Evolutionary conservation across 2,888 invertebrate genomes (phyloP), one percentile per base, ranked within the genome.

Genomic region (Norana najaformis): DNA sequence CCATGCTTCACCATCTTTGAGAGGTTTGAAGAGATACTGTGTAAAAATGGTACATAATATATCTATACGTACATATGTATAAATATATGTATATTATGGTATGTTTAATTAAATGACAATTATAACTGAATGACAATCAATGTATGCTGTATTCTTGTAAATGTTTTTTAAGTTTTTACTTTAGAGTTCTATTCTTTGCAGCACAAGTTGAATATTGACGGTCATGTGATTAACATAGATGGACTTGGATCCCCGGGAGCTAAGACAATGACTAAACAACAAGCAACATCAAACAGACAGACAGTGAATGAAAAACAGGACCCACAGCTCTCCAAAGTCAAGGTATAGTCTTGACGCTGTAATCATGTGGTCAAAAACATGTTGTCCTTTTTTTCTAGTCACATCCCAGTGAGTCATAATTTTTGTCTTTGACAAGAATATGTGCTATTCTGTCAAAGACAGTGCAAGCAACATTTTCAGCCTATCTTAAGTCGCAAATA

Each of bases 191-290:
- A n/a, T 69, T 69, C 69, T 69, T 30, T 69, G 18, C 85, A 85
- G 36, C 35, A 85, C 85, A 85, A 85, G 36, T 36, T 37, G 35
- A 85, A 85, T 85, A 35, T 85, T 35, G 85, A 85, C 35, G 85
- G 85, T 85, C 85, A 85, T 36, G 37, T 85, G 85, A 85, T 85
- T 36, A 36, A 11, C 37, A 85, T 85, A 18, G 85, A 85, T 85
- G 85, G 85, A 36, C 85, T 35, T 23, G 85, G 85, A 36, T 85
- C 85, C 18, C 85, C 85, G 35, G 85, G 85, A 36, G 37, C 36
- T 20, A 85, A 85, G 85, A 35, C 34, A n/a, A 85, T 37, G 16
- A 37, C 36, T n/a, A 85, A 85, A 36, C 85, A 85, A 37, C 85
- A 85, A 35, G 34, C 37, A 23, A 85, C 85, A 35, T 23, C 35